These are phyloP conservation scores for Clarias laeviceps DNA, from an alignment of 2,797 vertebrate species.

Conservation along the genomic window DNA sequence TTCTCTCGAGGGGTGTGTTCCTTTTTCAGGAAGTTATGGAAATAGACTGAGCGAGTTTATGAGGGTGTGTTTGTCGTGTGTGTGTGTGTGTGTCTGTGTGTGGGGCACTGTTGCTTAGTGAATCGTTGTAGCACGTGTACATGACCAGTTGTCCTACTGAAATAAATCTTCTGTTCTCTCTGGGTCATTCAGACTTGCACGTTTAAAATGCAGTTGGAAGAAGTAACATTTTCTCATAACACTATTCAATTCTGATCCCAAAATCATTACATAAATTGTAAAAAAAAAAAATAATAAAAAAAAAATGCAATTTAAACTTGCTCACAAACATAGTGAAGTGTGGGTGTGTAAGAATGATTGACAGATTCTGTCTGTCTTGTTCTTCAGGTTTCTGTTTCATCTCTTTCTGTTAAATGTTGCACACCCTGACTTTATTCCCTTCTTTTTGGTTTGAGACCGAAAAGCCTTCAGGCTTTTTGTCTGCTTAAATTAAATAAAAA, in stretches of 20 bases:
- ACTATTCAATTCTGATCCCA: neutral
- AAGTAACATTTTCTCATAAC: neutral
- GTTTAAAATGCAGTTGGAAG: neutral
- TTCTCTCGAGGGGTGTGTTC: constrained; percentile 9
- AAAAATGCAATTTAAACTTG: neutral
- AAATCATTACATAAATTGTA: no score
- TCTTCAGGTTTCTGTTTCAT: constrained; percentile 10
- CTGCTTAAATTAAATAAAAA: neutral
- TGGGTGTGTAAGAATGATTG: constrained; percentile 18
- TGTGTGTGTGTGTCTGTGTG: neutral
- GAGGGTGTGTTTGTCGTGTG: neutral
- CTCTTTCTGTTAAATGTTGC: neutral
- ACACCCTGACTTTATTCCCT: neutral
- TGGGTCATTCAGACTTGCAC: neutral
- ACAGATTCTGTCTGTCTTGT: constrained; percentile 8
- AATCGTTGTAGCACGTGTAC: neutral
- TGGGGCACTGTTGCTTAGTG: neutral
- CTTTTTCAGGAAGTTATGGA: constrained; percentile 39
- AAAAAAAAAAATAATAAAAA: neutral
- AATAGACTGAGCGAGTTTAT: neutral
- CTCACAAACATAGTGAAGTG: neutral
- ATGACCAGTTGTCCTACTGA: constrained; percentile 3
- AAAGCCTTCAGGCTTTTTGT: constrained; percentile 9
- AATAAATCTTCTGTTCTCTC: neutral
- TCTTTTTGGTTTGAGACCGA: neutral